Conservation (phyloP, 2,113 vertebrate species). For the Paracanthobrama guichenoti region DNA sequence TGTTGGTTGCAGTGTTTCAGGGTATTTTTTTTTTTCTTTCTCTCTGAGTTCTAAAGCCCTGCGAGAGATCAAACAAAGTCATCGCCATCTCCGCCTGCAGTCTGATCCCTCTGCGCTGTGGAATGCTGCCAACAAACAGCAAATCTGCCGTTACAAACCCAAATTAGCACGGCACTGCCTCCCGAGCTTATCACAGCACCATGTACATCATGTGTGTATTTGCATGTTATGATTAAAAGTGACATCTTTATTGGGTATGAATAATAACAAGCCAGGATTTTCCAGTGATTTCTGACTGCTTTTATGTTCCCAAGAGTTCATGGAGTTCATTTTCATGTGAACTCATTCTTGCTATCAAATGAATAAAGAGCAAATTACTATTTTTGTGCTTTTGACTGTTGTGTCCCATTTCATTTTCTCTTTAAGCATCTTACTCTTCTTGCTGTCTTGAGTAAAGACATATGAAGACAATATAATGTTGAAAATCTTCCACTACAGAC, state of each 20-base stretch:
- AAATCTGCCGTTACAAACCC: slow-evolving; percentile 57
- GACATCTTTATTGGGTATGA: slow-evolving; percentile 62
- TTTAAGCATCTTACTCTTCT: neutral
- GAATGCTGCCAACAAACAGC: slow-evolving; percentile 54
- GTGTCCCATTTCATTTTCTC: slow-evolving; percentile 9
- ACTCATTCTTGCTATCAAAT: neutral
- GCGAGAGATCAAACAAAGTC: slow-evolving; percentile 62
- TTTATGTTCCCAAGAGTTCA: slow-evolving; percentile 47
- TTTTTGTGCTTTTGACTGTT: slow-evolving; percentile 21
- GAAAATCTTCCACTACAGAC: slow-evolving; percentile 18
- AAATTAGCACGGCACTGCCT: slow-evolving; percentile 55
- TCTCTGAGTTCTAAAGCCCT: slow-evolving; percentile 44
- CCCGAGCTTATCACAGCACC: slow-evolving; percentile 51
- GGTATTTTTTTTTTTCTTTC: slow-evolving; percentile 38
- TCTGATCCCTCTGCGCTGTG: slow-evolving; percentile 57
- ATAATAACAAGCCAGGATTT: slow-evolving; percentile 49
- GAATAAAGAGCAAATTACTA: slow-evolving; percentile 10
- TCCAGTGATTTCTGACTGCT: slow-evolving; percentile 41
- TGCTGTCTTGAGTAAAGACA: neutral
- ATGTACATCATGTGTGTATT: slow-evolving; percentile 42
- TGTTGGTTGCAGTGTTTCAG: slow-evolving; percentile 18
- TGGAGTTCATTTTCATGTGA: slow-evolving; percentile 39
- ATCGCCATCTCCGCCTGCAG: slow-evolving; percentile 39
- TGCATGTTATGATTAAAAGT: slow-evolving; percentile 49
- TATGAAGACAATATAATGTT: slow-evolving; percentile 12